Evolutionary conservation across 2,113 vertebrate species (phyloP).

Genomic region (Misgurnus anguillicaudatus): DNA sequence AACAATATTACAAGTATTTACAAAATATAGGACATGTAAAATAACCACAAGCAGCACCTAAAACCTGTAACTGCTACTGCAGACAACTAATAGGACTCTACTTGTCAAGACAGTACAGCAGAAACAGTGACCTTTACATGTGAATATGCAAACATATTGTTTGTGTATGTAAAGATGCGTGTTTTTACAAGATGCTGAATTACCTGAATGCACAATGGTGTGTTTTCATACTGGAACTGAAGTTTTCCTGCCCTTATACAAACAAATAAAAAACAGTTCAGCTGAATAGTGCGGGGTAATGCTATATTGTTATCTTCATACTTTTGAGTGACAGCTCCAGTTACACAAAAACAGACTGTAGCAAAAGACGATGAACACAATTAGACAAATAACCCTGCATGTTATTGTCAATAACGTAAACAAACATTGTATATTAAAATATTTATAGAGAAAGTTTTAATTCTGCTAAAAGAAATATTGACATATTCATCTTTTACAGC

Average conservation of each 20-base stretch:
- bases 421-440: too few relatives aligned
- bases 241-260: neutral
- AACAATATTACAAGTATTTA: slow-evolving; percentile 16
- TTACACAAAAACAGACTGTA: too few relatives aligned
- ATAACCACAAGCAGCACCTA: neutral
- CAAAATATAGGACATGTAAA: neutral
- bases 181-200: slow-evolving; percentile 19
- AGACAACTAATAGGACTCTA: slow-evolving; percentile 7
- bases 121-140: slow-evolving; percentile 41
- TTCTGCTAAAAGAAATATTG: too few relatives aligned
- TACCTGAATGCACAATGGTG: slow-evolving; percentile 8
- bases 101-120: slow-evolving; percentile 14
- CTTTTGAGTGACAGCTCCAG: neutral
- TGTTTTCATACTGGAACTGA: neutral
- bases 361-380: too few relatives aligned
- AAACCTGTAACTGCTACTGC: slow-evolving; percentile 12
- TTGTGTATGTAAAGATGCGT: slow-evolving; percentile 27
- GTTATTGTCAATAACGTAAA: too few relatives aligned
- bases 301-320: neutral
- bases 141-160: slow-evolving; percentile 23
- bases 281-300: neutral
- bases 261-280: neutral
- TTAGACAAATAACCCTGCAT: too few relatives aligned
- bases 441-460: too few relatives aligned
- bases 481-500: too few relatives aligned